A percentile compares a stretch with the other conserved stretches of the same genome.
phyloP scores from a whole-genome alignment of 2,113 vertebrate genomes.

The Gymnogyps californianus region DNA sequence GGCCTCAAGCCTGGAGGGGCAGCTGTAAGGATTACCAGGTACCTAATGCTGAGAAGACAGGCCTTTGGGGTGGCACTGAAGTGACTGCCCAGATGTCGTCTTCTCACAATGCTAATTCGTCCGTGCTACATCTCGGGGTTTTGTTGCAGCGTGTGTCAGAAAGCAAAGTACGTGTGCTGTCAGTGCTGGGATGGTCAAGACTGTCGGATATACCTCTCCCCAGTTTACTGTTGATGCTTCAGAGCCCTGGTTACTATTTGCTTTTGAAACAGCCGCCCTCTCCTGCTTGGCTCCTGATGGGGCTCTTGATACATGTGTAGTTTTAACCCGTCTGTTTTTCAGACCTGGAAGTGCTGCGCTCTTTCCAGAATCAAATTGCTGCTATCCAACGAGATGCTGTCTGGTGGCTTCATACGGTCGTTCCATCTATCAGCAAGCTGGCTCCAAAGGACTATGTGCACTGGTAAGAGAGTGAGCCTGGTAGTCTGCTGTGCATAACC shows the following conservation, averaged over 20 bases:
- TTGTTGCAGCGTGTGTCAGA: not conserved
- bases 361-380: conserved; percentile 97
- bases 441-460: conserved; percentile 95
- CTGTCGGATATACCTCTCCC: not conserved
- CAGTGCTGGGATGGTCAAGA: not conserved
- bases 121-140: accelerated
- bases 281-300: not conserved
- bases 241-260: not conserved
- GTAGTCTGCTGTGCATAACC: not conserved
- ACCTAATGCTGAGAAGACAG: not conserved
- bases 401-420: conserved; percentile 97
- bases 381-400: conserved; percentile 94
- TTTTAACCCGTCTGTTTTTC: conserved; percentile 16
- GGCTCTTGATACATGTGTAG: accelerated
- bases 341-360: conserved; percentile 91
- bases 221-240: not conserved
- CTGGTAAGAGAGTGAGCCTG: conserved; percentile 76
- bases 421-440: conserved; percentile 94
- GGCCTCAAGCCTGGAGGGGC: not conserved
- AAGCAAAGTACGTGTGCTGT: not conserved
- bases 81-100: not conserved
- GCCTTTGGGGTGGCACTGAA: not conserved
- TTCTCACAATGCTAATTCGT: not conserved
- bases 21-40: not conserved
- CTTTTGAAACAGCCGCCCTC: not conserved